A percentile compares a stretch with the other conserved stretches of the same genome.
Conservation (phyloP, 2,888 invertebrate genomes). For the Catocala sponsa region DNA sequence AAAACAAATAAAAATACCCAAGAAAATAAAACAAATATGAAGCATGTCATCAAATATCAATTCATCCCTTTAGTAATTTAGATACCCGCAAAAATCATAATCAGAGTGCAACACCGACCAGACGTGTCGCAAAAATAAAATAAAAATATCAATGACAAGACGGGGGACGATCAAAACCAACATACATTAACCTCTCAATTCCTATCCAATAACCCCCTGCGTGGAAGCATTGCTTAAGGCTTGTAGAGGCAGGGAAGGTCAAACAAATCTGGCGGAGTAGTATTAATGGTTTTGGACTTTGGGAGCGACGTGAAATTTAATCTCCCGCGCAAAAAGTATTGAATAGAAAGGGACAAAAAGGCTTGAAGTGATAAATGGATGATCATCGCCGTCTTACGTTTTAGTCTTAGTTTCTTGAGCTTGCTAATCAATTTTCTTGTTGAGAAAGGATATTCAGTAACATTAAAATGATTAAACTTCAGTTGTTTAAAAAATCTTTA, state of each 20-base stretch:
- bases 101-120: slow-evolving; percentile 79
- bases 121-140: slow-evolving; percentile 73
- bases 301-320: slow-evolving; percentile 84
- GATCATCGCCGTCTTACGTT: slow-evolving; percentile 66
- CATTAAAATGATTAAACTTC: background rate
- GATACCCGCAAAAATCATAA: slow-evolving; percentile 79
- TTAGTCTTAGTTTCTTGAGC: slow-evolving; percentile 53
- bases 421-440: slow-evolving; percentile 49
- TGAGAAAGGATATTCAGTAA: background rate
- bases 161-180: slow-evolving; percentile 65
- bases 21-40: no score
- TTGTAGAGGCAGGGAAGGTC: slow-evolving; percentile 53
- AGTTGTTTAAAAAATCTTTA: no score
- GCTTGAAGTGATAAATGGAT: slow-evolving; percentile 79
- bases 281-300: slow-evolving; percentile 82
- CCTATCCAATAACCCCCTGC: slow-evolving; percentile 21
- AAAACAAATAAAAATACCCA: slow-evolving; percentile 26
- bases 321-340: slow-evolving; percentile 85
- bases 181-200: slow-evolving; percentile 47
- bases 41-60: slow-evolving; percentile 70
- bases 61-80: slow-evolving; percentile 68
- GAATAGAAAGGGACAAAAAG: slow-evolving; percentile 83
- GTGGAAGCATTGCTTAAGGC: slow-evolving; percentile 4
- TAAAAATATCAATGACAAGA: slow-evolving; percentile 74
- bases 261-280: slow-evolving; percentile 60